A percentile compares a stretch with the other conserved stretches of the same genome.
Conservation (phyloP, 2,113 vertebrate species). For the Hylia prasina region DNA sequence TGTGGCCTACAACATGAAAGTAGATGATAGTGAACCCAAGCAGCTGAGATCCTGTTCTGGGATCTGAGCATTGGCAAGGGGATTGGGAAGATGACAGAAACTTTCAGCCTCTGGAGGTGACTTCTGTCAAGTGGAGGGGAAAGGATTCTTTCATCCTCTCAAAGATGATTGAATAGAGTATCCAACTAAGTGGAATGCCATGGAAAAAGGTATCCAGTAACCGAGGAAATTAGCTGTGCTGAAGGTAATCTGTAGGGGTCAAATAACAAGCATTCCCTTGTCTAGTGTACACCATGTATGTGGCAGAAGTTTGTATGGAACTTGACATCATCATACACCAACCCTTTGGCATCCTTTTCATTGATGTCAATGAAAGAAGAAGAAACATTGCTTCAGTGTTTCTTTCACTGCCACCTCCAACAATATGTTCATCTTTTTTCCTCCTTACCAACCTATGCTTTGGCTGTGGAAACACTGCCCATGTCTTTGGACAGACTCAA, state of each 20-base stretch:
- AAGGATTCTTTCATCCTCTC: background rate
- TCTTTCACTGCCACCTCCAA: background rate
- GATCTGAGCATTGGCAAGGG: background rate
- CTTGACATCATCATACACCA: fast-evolving
- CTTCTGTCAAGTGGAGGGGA: background rate
- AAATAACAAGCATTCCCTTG: background rate
- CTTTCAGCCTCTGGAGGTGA: background rate
- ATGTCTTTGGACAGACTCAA: background rate
- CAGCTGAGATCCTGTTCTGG: background rate
- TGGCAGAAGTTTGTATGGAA: background rate
- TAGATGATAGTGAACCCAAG: background rate
- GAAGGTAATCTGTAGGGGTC: background rate
- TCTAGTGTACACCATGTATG: background rate
- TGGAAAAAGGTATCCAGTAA: background rate
- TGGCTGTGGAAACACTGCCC: background rate
- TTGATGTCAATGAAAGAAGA: background rate
- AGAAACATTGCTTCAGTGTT: background rate
- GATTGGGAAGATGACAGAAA: background rate
- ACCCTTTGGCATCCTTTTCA: background rate
- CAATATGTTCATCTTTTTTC: background rate
- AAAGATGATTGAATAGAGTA: background rate
- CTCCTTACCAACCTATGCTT: background rate
- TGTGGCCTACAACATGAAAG: background rate
- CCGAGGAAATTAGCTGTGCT: background rate
- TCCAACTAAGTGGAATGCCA: background rate